phyloP scores from a whole-genome alignment of 1,140 invertebrate genomes.

The Temnothorax nylanderi region DNA sequence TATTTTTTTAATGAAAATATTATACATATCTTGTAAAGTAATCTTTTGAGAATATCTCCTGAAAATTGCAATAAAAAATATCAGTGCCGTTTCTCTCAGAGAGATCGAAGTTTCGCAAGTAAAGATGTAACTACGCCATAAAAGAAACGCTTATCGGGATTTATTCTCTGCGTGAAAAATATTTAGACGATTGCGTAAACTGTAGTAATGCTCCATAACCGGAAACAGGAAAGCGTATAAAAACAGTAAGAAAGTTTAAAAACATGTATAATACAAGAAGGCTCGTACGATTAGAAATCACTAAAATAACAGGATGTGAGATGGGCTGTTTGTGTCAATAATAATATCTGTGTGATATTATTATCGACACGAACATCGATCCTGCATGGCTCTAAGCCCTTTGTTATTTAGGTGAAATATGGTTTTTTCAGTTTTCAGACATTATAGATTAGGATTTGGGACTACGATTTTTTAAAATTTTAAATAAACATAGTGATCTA shows the following conservation, averaged over 20 bases:
- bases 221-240: neutral
- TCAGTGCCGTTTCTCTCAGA: neutral
- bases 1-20: too few relatives aligned
- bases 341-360: too few relatives aligned
- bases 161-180: neutral
- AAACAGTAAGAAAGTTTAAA: neutral
- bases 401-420: too few relatives aligned
- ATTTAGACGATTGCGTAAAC: neutral
- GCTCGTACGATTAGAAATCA: too few relatives aligned
- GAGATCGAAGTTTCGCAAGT: slow-evolving; percentile 10
- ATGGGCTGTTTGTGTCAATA: too few relatives aligned
- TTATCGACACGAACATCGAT: too few relatives aligned
- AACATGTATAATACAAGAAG: neutral
- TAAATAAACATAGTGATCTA: neutral
- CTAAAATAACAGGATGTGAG: too few relatives aligned
- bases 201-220: neutral
- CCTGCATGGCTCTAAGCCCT: too few relatives aligned
- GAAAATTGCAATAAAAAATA: neutral
- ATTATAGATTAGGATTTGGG: neutral
- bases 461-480: neutral
- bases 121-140: neutral
- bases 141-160: neutral
- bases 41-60: too few relatives aligned
- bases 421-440: neutral
- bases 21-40: too few relatives aligned